Evolutionary conservation across 2,797 vertebrate genomes (phyloP).

Genomic region (Rhinophrynus dorsalis): DNA sequence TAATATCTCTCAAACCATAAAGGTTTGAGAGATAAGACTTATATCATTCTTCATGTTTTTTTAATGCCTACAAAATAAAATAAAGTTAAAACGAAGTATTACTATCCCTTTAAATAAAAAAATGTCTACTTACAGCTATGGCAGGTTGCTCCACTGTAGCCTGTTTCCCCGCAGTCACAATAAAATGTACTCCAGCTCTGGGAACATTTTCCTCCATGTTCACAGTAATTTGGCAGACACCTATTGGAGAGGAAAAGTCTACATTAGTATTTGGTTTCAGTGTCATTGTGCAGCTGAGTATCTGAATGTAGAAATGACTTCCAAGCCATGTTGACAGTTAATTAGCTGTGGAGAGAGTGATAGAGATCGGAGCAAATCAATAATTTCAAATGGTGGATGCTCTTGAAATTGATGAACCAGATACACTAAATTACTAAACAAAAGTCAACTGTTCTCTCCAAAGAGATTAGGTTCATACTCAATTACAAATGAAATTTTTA

Average conservation of each 20-base stretch:
- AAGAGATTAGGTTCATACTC: conserved; percentile 13
- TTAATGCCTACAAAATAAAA: no score
- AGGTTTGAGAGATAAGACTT: no score
- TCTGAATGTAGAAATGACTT: conserved; percentile 12
- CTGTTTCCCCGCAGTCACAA: conserved; percentile 86
- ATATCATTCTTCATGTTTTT: no score
- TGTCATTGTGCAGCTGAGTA: conserved; percentile 4
- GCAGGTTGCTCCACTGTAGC: conserved; percentile 88
- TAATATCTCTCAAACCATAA: no score
- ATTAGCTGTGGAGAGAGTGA: conserved; percentile 39
- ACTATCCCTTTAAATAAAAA: no score
- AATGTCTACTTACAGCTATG: conserved; percentile 86
- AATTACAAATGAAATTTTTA: conserved; percentile 4
- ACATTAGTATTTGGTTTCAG: conserved; percentile 25
- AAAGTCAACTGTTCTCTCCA: conserved; percentile 25
- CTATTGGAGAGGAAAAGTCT: conserved; percentile 63
- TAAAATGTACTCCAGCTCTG: conserved; percentile 91
- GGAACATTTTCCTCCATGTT: conserved; percentile 87
- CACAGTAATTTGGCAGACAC: conserved; percentile 92
- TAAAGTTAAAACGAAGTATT: no score
- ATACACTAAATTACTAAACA: conserved; percentile 39
- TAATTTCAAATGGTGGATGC: conserved; percentile 39
- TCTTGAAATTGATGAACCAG: conserved; percentile 43
- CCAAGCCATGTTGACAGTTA: conserved; percentile 35
- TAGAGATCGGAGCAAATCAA: conserved; percentile 45